Conservation (phyloP, 2,797 vertebrate species). For the Cossypha heuglini region DNA sequence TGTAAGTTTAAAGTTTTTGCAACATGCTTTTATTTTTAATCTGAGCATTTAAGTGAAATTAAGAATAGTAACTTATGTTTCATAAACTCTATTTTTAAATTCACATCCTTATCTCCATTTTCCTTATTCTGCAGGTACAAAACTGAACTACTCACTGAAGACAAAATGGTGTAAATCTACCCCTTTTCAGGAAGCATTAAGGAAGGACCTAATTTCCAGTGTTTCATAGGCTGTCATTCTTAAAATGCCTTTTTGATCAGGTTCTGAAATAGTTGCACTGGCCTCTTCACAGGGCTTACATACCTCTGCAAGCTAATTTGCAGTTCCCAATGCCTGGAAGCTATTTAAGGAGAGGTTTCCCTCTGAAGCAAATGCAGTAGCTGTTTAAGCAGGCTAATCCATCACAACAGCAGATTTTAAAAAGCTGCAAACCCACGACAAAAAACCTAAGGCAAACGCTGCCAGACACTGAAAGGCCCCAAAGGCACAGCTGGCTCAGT, state of each 20-base stretch:
- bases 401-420: not conserved
- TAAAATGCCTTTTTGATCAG: not conserved
- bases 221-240: not conserved
- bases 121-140: not conserved
- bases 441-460: not conserved
- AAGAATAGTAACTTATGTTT: not conserved
- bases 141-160: not conserved
- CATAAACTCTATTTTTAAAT: not conserved
- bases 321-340: not conserved
- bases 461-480: not conserved
- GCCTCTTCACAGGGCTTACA: accelerated
- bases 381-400: not conserved
- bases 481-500: not conserved
- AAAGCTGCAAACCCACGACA: not conserved
- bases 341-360: not conserved
- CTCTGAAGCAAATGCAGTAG: not conserved
- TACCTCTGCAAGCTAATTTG: not conserved
- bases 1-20: not conserved
- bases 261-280: not conserved
- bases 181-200: not conserved
- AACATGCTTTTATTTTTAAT: not conserved
- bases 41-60: not conserved
- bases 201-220: not conserved
- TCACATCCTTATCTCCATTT: not conserved
- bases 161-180: not conserved